phyloP scores from a whole-genome alignment of 2,113 vertebrate species.

The Vulpes lagopus region DNA sequence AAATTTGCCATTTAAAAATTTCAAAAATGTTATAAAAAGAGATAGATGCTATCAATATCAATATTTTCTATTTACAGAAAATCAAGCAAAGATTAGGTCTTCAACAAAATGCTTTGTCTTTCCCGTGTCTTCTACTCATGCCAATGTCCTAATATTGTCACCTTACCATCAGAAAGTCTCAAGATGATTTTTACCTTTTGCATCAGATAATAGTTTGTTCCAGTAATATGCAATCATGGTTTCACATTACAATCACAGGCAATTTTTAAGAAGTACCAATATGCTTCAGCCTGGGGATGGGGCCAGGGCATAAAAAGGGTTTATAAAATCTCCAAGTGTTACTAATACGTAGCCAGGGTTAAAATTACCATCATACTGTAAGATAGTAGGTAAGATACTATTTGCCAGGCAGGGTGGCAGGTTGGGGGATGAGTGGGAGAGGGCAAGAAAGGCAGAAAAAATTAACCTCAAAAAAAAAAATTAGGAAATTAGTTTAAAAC shows the following conservation, averaged over 20 bases:
- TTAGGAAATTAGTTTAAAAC: conserved; percentile 18
- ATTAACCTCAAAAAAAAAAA: conserved; percentile 5
- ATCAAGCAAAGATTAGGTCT: conserved; percentile 5
- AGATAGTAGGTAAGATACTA: neutral
- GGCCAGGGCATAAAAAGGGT: neutral
- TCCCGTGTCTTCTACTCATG: neutral
- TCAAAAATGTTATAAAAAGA: neutral
- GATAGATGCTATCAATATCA: neutral
- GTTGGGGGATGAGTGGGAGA: neutral
- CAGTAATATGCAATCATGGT: neutral
- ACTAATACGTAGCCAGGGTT: neutral
- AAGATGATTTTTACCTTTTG: conserved; percentile 30
- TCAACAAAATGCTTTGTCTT: neutral
- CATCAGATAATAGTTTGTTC: conserved; percentile 8
- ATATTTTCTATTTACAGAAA: conserved; percentile 32
- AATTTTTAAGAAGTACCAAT: neutral
- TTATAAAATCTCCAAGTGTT: neutral
- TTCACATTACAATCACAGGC: neutral
- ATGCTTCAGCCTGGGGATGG: neutral
- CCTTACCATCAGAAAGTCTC: conserved; percentile 24
- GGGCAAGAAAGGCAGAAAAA: neutral
- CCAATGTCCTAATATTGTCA: neutral
- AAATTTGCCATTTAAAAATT: neutral
- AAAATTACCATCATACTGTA: neutral
- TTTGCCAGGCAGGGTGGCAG: neutral